Percentiles rank a stretch among this genome's conserved stretches.
These are phyloP conservation scores for Carassius gibelio DNA, from an alignment of 2,113 vertebrate species.

Conservation along the genomic window DNA sequence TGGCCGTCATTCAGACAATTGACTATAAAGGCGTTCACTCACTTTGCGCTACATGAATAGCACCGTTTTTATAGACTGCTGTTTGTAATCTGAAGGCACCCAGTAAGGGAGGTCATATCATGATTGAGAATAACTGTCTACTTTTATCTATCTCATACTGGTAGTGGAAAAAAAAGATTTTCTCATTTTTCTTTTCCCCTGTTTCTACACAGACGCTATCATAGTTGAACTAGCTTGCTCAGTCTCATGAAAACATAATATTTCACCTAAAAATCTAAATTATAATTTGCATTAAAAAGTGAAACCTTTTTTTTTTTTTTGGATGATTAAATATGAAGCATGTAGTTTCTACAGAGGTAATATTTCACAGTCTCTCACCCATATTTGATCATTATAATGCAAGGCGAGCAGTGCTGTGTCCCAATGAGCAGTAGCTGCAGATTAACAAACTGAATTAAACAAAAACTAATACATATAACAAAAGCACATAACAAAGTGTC, in stretches of 20 bases:
- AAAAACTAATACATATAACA: too few species aligned
- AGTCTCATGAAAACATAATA: not conserved
- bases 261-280: not conserved
- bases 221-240: not conserved
- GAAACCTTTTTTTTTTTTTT: not conserved
- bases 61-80: not conserved
- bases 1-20: slow-evolving; percentile 23
- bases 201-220: not conserved
- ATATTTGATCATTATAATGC: not conserved
- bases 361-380: not conserved
- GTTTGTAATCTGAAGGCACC: slow-evolving; percentile 9
- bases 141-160: slow-evolving; percentile 19
- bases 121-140: slow-evolving; percentile 6
- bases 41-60: not conserved
- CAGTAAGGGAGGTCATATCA: slow-evolving; percentile 1
- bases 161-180: not conserved
- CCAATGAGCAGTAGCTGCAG: too few species aligned
- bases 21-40: not conserved
- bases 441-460: too few species aligned
- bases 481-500: too few species aligned
- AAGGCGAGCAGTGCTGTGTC: not conserved
- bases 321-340: not conserved
- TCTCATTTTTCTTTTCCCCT: not conserved
- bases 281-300: not conserved
- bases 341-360: not conserved